Conservation (phyloP, 2,888 invertebrate species). For the Epirrita christyi region DNA sequence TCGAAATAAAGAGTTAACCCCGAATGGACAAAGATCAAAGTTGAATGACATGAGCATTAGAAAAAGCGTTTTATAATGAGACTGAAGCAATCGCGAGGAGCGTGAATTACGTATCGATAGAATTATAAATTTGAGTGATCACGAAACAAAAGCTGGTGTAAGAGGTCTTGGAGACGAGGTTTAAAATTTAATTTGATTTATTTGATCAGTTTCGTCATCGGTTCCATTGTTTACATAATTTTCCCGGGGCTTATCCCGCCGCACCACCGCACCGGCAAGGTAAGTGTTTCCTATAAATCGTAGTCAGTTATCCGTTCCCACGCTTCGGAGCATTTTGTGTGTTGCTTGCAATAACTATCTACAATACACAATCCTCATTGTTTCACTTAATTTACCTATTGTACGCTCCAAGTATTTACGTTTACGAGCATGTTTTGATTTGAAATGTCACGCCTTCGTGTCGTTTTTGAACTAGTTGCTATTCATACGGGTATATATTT, state of each 20-base stretch:
- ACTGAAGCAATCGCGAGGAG: constrained; percentile 63
- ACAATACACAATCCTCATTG: constrained; percentile 81
- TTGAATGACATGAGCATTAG: constrained; percentile 71
- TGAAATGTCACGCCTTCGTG: constrained; percentile 39
- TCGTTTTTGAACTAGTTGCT: constrained; percentile 19
- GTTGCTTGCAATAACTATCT: constrained; percentile 68
- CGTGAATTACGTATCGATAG: constrained; percentile 55
- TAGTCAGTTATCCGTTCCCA: constrained; percentile 72
- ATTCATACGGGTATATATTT: constrained; percentile 17
- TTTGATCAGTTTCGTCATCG: constrained; percentile 40
- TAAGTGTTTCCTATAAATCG: constrained; percentile 68
- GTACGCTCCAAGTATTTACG: constrained; percentile 76
- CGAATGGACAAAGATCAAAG: constrained; percentile 77
- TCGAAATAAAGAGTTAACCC: constrained; percentile 75
- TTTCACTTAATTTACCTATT: constrained; percentile 82
- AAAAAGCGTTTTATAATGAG: constrained; percentile 63
- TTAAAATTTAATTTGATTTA: constrained; percentile 33
- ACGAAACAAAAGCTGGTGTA: constrained; percentile 37
- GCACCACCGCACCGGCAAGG: constrained; percentile 32
- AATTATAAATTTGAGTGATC: constrained; percentile 30
- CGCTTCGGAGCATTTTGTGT: constrained; percentile 75
- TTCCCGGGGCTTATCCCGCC: constrained; percentile 60
- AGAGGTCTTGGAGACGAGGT: constrained; percentile 17
- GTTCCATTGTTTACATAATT: constrained; percentile 60
- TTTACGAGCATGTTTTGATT: constrained; percentile 63